Base-by-base conservation (phyloP, 2,797 vertebrate species). In the Myotis myotis region DNA sequence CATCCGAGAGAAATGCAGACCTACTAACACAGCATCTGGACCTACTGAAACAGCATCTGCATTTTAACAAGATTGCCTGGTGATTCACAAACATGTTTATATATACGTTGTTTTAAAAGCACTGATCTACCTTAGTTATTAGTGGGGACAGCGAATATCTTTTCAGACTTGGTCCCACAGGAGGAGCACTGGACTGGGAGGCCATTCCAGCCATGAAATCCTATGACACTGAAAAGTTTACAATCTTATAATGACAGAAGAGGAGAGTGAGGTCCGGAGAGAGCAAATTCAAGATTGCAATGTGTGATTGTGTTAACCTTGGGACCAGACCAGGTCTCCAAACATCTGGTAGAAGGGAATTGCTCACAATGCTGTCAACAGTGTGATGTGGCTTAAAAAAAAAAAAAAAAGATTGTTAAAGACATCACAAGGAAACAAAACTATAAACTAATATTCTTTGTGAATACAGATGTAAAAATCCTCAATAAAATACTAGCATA, bases 401-500 rank as follows among this genome's bases (percentile, higher is more conserved):
- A 47, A 16, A 49, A 41, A 78, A 68, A 86, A 93, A 53, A 19
- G 53, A 68, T 55, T 87, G 19, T 75, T 83, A 74, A 85, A 76
- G 44, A 82, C 12, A 87, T 20, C n/a, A 28, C n/a, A 68, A 87
- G 49, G n/a, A 90, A 94, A 89, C 33, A 95, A 94, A 70, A 64
- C 30, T 30, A 64, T 10, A 38, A 55, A 64, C 25, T 62, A 90
- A 30, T 38, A 51, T 74, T 28, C 90, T 87, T 89, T 49, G 36
- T 84, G 30, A 82, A 94, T 76, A 38, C 11, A 60, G 8, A 84
- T 84, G 25, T 25, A 57, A 71, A 68, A 33, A 75, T 84, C 23
- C 49, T 80, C 62, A 78, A 51, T 33, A 66, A 93, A 95, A 93
- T n/a, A 57, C 51, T 47, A 87, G n/a, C 84, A 95, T 84, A 84